Evolutionary conservation across 2,113 vertebrate genomes (phyloP), one percentile per base, ranked within the genome.

Genomic region (Campylomormyrus numenius): DNA sequence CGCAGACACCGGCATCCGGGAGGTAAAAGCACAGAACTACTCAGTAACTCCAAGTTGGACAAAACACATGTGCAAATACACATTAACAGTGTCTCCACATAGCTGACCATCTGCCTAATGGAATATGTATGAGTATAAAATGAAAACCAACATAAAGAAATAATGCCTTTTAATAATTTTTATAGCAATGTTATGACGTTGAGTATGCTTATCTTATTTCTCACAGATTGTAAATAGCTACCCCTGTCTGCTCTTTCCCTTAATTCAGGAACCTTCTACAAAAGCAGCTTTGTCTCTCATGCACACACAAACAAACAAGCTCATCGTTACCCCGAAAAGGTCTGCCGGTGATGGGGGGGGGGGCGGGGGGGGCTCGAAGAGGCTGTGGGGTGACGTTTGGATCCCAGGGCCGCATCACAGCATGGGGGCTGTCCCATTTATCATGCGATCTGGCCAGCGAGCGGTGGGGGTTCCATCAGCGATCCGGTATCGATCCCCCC

Each of bases 381-480:
- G 88, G 91, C 92, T 94, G 88, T 92, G 91, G 89, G 92, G 94
- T 88, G 58, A 93, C 93, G 95, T 95, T 96, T 93, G 93, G 95
- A 95, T 95, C 96, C 92, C 95, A 95, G 93, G 91, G 96, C 92
- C 91, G 92, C 97, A 98, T 98, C 98, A 98, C 96, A 96, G 96
- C 21, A 8, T 95, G 96, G 96, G 97, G 97, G 94, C 97, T 94
- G 91, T 91, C 91, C 97, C 97, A 99, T 99, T 98, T 98, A 98
- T 99, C 98, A 99, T 96, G 96, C 97, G 97, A 99, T 99, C 98
- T 98, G 95, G 96, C 96, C 96, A 94, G 93, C 95, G 97, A 97
- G 97, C 24, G 97, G 98, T 96, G 97, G 98, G 98, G 97, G 96
- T 96, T 95, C 97, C 98, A 99, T 99, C 98, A 99, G 98, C 97